Conservation (phyloP, 1,140 invertebrate genomes). For the Anoplolepis gracilipes region DNA sequence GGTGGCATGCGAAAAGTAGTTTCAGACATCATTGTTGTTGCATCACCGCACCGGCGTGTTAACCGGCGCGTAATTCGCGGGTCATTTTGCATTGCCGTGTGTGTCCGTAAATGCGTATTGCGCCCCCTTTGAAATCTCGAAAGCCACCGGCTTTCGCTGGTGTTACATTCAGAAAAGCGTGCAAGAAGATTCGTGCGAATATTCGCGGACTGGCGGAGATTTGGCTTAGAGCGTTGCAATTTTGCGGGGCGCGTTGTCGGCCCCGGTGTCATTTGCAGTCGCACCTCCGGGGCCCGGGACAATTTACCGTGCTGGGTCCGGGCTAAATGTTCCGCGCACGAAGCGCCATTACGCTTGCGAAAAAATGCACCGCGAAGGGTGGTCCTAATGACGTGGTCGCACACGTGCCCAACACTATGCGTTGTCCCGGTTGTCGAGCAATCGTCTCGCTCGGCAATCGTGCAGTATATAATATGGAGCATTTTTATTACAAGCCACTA, state of each 20-base stretch:
- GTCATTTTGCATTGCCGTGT: slow-evolving; percentile 1
- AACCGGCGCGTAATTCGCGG: not conserved
- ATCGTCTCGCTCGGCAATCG: slow-evolving; percentile 17
- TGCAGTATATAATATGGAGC: not conserved
- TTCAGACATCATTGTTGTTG: slow-evolving; percentile 9
- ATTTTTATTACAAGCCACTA: not conserved
- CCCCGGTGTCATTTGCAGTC: slow-evolving; percentile 62
- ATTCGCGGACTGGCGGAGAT: slow-evolving; percentile 49
- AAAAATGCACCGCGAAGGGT: slow-evolving; percentile 65
- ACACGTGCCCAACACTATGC: slow-evolving; percentile 42
- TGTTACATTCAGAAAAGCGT: not conserved
- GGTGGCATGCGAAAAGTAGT: slow-evolving; percentile 39
- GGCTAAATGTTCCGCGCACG: slow-evolving; percentile 72
- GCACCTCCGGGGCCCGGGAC: slow-evolving; percentile 53
- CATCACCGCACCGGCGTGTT: slow-evolving; percentile 3
- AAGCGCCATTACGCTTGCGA: slow-evolving; percentile 69
- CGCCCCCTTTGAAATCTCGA: not conserved
- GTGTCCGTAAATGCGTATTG: not conserved
- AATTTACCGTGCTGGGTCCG: slow-evolving; percentile 59
- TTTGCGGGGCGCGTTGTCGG: slow-evolving; percentile 54
- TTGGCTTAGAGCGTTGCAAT: slow-evolving; percentile 70
- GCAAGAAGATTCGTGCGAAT: slow-evolving; percentile 36
- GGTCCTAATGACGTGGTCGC: slow-evolving; percentile 72
- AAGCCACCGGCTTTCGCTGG: not conserved
- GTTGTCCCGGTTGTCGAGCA: slow-evolving; percentile 3